phyloP scores from a whole-genome alignment of 2,888 invertebrate species.

The Alentia gelatinosa region DNA sequence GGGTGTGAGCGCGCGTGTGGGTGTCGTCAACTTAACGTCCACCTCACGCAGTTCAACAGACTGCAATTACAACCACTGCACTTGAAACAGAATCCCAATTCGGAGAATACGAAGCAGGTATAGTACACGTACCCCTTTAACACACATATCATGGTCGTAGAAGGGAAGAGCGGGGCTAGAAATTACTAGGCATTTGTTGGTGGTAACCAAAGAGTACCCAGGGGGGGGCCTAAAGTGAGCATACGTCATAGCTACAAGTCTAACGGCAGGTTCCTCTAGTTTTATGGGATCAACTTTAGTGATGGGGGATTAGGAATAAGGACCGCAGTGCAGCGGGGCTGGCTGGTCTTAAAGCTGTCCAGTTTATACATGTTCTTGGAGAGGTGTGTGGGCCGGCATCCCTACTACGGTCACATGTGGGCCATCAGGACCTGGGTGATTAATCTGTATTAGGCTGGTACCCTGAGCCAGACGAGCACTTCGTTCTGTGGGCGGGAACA shows the following conservation, averaged over 20 bases:
- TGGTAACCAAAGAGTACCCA: too few relatives aligned
- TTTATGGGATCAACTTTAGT: not conserved
- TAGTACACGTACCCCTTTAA: too few relatives aligned
- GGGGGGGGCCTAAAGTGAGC: not conserved
- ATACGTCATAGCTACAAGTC: not conserved
- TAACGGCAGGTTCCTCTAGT: not conserved
- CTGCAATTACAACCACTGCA: too few relatives aligned
- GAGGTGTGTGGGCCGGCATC: not conserved
- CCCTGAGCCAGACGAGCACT: not conserved
- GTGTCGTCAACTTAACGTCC: too few relatives aligned
- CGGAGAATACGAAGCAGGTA: too few relatives aligned
- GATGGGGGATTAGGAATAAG: not conserved
- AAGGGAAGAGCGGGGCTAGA: too few relatives aligned
- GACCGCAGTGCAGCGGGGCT: not conserved
- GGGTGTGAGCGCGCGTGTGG: too few relatives aligned
- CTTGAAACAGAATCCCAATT: too few relatives aligned
- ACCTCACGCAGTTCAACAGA: too few relatives aligned
- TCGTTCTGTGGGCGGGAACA: not conserved
- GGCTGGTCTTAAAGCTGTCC: not conserved
- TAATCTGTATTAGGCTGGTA: not conserved
- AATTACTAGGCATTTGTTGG: too few relatives aligned
- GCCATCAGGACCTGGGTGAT: slow-evolving; percentile 23
- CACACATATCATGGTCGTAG: too few relatives aligned
- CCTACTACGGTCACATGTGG: slow-evolving; percentile 33
- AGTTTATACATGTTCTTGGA: not conserved